Conservation (phyloP, 2,888 invertebrate genomes). For the Cephus spinipes region DNA sequence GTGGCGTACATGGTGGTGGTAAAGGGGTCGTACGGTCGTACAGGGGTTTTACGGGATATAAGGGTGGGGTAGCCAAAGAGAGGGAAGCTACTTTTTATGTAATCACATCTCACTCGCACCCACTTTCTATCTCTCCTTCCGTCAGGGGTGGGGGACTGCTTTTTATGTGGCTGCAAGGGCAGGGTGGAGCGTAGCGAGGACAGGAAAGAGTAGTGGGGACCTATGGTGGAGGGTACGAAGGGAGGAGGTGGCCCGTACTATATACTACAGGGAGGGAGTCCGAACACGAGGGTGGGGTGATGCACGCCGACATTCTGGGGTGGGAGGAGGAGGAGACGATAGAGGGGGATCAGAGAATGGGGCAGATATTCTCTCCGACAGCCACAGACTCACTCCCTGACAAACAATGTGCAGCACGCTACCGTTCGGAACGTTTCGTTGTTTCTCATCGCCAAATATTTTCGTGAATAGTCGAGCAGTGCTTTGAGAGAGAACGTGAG, state of each 20-base stretch:
- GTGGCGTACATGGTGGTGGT: conserved; percentile 19
- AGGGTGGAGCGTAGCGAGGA: conserved; percentile 32
- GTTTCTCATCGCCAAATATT: not conserved
- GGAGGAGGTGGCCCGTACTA: conserved; percentile 33
- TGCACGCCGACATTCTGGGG: conserved; percentile 22
- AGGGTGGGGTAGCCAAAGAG: conserved; percentile 17
- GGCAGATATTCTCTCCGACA: conserved; percentile 28
- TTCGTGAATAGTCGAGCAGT: not conserved
- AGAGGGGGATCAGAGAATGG: conserved; percentile 23
- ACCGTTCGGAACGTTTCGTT: conserved; percentile 55
- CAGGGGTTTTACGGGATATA: conserved; percentile 28
- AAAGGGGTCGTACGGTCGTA: conserved; percentile 29
- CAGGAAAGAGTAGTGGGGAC: conserved; percentile 16
- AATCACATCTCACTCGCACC: not conserved
- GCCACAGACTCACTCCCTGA: conserved; percentile 38
- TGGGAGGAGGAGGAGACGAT: conserved; percentile 22
- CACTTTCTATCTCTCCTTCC: not conserved
- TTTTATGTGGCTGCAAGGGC: conserved; percentile 25
- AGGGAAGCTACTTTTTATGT: conserved; percentile 30
- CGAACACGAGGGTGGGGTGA: conserved; percentile 38
- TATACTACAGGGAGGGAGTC: conserved; percentile 10
- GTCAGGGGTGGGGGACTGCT: conserved; percentile 2
- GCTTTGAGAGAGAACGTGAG: not conserved
- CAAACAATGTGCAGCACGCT: conserved; percentile 63
- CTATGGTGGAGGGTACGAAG: conserved; percentile 27